Evolutionary conservation across 2,797 vertebrate species (phyloP).

Genomic region (Hipposideros larvatus): DNA sequence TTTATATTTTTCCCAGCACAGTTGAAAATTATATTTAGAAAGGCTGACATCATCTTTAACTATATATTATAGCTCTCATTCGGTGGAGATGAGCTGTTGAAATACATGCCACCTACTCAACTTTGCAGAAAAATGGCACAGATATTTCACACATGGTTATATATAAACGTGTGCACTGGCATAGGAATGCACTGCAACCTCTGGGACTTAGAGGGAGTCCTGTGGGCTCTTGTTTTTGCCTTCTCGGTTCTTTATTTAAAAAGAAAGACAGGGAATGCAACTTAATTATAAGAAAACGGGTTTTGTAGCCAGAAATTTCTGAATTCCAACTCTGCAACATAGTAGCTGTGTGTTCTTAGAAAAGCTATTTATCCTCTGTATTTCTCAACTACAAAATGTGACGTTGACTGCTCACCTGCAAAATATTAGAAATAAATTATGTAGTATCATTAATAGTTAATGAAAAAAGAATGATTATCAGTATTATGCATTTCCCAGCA

Average conservation of each 20-base stretch:
- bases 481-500: not conserved
- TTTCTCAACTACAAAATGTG: not conserved
- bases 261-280: not conserved
- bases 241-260: conserved; percentile 51
- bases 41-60: conserved; percentile 85
- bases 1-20: conserved; percentile 83
- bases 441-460: not conserved
- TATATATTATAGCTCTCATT: conserved; percentile 82
- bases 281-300: not conserved
- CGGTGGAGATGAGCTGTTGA: conserved; percentile 77
- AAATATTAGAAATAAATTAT: not conserved
- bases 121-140: conserved; percentile 77
- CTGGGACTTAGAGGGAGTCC: not conserved
- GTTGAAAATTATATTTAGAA: conserved; percentile 85
- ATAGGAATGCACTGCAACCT: conserved; percentile 26
- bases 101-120: conserved; percentile 82
- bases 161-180: conserved; percentile 68
- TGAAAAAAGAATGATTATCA: not conserved
- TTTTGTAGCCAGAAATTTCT: conserved; percentile 15
- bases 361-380: not conserved
- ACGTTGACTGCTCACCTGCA: not conserved
- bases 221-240: conserved; percentile 39
- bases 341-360: not conserved
- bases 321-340: not conserved
- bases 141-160: conserved; percentile 73